Evolutionary conservation across 2,113 vertebrate species (phyloP).

Genomic region (Cynocephalus volans): DNA sequence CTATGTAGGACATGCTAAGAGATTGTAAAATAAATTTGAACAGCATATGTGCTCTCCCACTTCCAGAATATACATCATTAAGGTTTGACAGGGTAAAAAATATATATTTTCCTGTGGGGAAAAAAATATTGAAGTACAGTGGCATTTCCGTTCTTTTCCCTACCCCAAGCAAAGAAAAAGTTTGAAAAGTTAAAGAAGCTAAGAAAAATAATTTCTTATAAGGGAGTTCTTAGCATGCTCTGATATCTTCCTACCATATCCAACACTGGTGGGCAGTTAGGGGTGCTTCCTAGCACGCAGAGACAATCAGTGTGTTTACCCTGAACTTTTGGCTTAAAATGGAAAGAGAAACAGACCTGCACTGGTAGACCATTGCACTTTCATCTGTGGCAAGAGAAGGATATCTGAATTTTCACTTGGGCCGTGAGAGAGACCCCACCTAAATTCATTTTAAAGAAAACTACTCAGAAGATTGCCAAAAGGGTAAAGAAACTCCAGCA

Average conservation of each 20-base stretch:
- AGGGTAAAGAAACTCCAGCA: background rate
- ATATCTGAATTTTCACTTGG: background rate
- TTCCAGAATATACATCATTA: background rate
- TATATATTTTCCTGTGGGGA: background rate
- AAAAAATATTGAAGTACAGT: background rate
- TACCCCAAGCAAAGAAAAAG: background rate
- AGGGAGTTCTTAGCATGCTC: background rate
- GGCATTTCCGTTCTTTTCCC: background rate
- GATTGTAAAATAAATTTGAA: constrained; percentile 24
- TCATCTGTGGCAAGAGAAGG: background rate
- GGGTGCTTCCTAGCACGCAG: background rate
- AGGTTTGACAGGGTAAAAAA: background rate
- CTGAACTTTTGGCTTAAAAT: background rate
- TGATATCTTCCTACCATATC: background rate
- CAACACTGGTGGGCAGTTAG: background rate
- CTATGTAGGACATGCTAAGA: background rate
- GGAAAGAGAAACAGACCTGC: background rate
- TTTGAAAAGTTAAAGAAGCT: background rate
- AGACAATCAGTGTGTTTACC: background rate
- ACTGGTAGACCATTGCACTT: accelerated
- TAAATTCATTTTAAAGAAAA: background rate
- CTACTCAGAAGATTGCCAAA: background rate
- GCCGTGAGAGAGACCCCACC: background rate
- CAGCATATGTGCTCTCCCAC: background rate
- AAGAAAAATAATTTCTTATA: background rate